Conservation (phyloP, 1,140 invertebrate genomes). For the Papilio polytes region DNA sequence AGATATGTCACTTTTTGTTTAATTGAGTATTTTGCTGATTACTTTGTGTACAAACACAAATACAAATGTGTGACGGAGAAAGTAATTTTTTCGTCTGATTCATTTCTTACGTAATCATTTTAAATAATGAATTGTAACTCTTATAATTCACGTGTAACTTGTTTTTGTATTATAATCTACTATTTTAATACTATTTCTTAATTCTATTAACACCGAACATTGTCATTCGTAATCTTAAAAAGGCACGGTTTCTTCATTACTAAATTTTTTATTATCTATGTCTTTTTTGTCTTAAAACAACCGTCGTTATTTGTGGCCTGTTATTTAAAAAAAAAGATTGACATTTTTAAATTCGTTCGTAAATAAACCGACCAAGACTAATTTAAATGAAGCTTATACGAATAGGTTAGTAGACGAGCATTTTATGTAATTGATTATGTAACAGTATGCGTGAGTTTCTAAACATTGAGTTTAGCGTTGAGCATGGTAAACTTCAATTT, state of each 20-base stretch:
- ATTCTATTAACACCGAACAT: no score
- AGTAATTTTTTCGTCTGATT: neutral
- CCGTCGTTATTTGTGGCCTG: neutral
- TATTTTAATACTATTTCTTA: no score
- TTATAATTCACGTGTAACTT: neutral
- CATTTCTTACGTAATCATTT: neutral
- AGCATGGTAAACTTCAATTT: slow-evolving; percentile 56
- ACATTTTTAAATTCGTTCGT: neutral
- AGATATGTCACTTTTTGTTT: neutral
- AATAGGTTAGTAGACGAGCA: slow-evolving; percentile 31
- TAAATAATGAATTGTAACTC: neutral
- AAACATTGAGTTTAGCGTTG: no score
- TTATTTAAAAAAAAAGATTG: neutral
- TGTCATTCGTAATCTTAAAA: neutral
- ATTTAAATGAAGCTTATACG: slow-evolving; percentile 24
- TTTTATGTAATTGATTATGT: slow-evolving; percentile 41
- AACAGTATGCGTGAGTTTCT: slow-evolving; percentile 41
- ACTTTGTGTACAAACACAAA: neutral
- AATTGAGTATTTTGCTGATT: neutral
- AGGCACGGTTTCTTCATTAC: neutral
- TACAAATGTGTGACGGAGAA: neutral
- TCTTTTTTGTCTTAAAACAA: neutral
- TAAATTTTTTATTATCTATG: neutral
- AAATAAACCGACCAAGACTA: slow-evolving; percentile 13
- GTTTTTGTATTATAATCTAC: no score